A percentile compares a stretch with the other conserved stretches of the same genome.
These are phyloP conservation scores for Trichosurus vulpecula DNA, from an alignment of 2,797 vertebrate species.

Conservation along the genomic window DNA sequence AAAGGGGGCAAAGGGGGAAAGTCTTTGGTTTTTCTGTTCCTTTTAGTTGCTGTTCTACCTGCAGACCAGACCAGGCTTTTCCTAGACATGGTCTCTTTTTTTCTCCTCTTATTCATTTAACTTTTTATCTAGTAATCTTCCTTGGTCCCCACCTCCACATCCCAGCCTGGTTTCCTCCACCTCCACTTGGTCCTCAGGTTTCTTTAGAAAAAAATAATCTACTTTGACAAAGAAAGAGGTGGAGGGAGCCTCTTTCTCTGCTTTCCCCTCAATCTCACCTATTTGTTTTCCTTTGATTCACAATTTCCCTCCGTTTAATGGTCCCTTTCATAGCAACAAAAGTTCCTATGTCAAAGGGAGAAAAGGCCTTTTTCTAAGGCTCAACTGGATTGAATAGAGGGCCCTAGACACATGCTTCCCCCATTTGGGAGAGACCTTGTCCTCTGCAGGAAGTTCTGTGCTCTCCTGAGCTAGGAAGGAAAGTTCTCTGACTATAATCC, in stretches of 20 bases:
- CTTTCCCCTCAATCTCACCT: background rate
- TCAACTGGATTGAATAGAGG: too few species aligned
- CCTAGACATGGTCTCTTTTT: background rate
- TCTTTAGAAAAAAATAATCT: rapidly evolving
- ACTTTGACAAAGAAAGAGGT: background rate
- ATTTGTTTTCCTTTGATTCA: background rate
- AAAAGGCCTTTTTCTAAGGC: background rate
- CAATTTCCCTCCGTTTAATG: background rate
- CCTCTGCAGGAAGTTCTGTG: rapidly evolving
- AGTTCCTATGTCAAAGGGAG: background rate
- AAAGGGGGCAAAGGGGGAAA: background rate
- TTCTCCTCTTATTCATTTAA: conserved; percentile 26
- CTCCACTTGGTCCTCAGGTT: background rate
- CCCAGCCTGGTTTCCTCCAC: background rate
- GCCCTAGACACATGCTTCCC: background rate
- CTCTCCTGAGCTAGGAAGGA: background rate
- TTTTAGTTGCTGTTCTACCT: conserved; percentile 49
- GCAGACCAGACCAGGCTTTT: conserved; percentile 26
- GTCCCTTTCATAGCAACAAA: background rate
- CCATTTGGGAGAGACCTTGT: background rate
- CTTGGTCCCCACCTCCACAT: background rate
- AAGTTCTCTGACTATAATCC: background rate
- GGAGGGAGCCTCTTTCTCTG: background rate
- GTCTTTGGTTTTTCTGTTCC: background rate
- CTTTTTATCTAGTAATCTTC: conserved; percentile 35